A percentile compares a stretch with the other conserved stretches of the same genome.
Conservation (phyloP, 2,797 vertebrate genomes). For the Cirrhinus molitorella region DNA sequence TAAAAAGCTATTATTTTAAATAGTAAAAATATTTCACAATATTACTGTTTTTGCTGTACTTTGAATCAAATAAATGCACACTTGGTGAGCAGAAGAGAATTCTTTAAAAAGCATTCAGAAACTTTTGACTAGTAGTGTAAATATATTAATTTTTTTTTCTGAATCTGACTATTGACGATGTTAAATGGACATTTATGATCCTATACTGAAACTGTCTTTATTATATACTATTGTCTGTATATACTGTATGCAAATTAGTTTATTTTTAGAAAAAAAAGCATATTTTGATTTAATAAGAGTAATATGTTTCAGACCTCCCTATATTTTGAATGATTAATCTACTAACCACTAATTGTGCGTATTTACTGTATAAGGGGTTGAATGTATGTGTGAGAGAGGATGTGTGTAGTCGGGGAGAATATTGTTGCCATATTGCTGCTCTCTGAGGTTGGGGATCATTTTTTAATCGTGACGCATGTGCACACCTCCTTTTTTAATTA, state of each 20-base stretch:
- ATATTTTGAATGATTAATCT: constrained; percentile 63
- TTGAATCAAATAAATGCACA: no score
- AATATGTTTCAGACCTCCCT: constrained; percentile 53
- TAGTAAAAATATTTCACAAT: no score
- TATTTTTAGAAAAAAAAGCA: constrained; percentile 59
- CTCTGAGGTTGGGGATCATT: constrained; percentile 48
- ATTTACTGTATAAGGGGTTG: constrained; percentile 64
- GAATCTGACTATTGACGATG: neutral
- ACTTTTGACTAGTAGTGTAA: no score
- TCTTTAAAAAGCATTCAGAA: no score
- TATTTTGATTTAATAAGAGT: constrained; percentile 57
- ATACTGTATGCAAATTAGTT: constrained; percentile 57
- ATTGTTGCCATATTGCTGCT: constrained; percentile 73
- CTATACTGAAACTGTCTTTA: constrained; percentile 19
- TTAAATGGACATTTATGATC: constrained; percentile 26
- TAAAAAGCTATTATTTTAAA: no score
- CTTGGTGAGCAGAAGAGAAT: no score
- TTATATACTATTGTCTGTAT: constrained; percentile 46
- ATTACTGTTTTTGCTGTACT: no score
- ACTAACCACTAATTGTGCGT: constrained; percentile 73
- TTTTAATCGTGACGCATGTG: neutral
- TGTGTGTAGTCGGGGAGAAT: constrained; percentile 6
- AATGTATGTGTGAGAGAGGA: neutral
- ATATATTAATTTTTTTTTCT: neutral
- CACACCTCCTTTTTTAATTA: constrained; percentile 11